Evolutionary conservation across 2,113 vertebrate species (phyloP).

Genomic region (Nothoprocta pentlandii): DNA sequence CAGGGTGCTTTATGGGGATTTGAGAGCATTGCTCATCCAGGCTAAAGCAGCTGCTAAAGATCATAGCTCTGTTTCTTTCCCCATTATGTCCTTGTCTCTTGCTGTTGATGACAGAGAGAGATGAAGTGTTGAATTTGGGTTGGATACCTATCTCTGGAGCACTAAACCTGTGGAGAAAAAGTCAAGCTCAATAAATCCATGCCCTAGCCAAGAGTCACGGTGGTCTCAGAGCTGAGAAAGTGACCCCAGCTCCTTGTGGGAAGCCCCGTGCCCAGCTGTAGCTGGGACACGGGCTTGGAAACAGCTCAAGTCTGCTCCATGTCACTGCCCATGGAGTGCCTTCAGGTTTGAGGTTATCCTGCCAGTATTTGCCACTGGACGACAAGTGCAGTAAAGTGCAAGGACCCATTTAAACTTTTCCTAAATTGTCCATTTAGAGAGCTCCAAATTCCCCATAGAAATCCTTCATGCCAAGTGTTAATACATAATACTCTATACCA

Average conservation of each 20-base stretch:
- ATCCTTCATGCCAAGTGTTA: not conserved
- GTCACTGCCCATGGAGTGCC: accelerated
- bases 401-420: not conserved
- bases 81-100: accelerated
- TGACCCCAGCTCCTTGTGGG: not conserved
- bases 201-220: not conserved
- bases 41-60: not conserved
- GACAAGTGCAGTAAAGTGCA: not conserved
- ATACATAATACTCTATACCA: accelerated
- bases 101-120: not conserved
- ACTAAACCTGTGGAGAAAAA: not conserved
- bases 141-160: accelerated
- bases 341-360: not conserved
- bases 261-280: accelerated
- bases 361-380: not conserved
- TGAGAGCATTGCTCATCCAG: accelerated
- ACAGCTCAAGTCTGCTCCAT: accelerated
- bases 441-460: not conserved
- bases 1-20: not conserved
- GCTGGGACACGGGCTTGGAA: not conserved
- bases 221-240: not conserved
- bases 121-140: not conserved
- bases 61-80: not conserved
- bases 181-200: accelerated
- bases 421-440: not conserved